Evolutionary conservation across 2,797 vertebrate genomes (phyloP), one percentile per base, ranked within the genome.

Genomic region (Mormyrus proboscirostris): DNA sequence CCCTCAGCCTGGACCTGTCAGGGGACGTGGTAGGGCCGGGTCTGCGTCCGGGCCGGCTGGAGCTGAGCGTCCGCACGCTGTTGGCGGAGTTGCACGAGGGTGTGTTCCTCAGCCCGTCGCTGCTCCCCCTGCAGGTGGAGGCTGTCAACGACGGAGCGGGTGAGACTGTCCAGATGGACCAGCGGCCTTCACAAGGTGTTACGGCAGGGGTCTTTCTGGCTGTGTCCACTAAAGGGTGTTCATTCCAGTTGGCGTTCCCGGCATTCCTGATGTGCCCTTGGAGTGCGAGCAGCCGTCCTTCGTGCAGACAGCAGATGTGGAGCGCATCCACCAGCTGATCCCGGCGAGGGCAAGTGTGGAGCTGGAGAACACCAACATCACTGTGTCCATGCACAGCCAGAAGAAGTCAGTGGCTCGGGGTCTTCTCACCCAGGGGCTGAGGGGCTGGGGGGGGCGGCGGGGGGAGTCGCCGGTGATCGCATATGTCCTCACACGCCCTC

Each of bases 341-440:
- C 98, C 98, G 4, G 95, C 96, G 86, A 95, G 95, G 88, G 95
- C 98, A 90, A 96, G 96, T 65, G 94, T 99, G 95, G 97, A 97
- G 90, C 96, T 99, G 94, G 98, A 99, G 93, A 98, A 96, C 89
- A 99, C 96, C 57, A 99, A 97, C 86, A 91, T 97, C 55, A 98
- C 98, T 9, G 94, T 99, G 84, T 99, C 98, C 38, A 97, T 99
- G 98, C 98, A 99, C 91, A 99, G 98, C 95, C 98, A 98, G 92
- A 99, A 99, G 93, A 97, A 97, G 98, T 99, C 90, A 95, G 95
- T 90, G 79, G 22, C 3, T 9, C 88, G 88, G n/a, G 19, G 47
- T 50, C n/a, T 73, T 69, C 25, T 10, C 25, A 3, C 3, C 62
- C 8, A 22, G n/a, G 55, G 55, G 50, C 51, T 53, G 51, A 9